Evolutionary conservation across 1,140 invertebrate species (phyloP).

Genomic region (Pissodes strobi): DNA sequence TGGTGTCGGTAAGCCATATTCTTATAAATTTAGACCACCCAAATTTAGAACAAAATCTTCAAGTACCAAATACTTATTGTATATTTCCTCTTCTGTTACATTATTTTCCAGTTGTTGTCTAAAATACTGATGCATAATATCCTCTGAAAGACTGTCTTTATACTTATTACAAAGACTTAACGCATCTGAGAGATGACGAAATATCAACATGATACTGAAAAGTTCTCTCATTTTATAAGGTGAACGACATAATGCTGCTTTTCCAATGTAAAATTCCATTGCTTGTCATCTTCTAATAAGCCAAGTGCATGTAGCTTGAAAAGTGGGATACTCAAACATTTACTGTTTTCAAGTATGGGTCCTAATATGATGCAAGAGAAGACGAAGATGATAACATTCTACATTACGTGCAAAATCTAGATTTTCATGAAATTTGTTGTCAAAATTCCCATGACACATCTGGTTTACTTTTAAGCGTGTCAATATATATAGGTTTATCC

Average conservation of each 20-base stretch:
- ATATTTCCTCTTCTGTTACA: not conserved
- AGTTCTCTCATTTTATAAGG: conserved; percentile 44
- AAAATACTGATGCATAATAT: not conserved
- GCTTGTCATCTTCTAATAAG: conserved; percentile 54
- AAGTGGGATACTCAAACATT: no score
- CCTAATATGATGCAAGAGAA: conserved; percentile 52
- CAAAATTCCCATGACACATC: no score
- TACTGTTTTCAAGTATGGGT: no score
- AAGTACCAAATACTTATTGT: not conserved
- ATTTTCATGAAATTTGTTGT: no score
- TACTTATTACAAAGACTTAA: not conserved
- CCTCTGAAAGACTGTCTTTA: not conserved
- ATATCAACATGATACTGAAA: conserved; percentile 40
- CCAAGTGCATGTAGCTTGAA: conserved; percentile 34
- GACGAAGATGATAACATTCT: no score
- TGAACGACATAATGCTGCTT: conserved; percentile 47
- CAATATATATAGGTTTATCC: no score
- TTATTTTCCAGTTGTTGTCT: no score
- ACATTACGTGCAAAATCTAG: no score
- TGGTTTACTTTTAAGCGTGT: no score
- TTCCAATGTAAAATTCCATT: conserved; percentile 51
- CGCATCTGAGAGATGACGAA: not conserved
- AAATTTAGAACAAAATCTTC: not conserved
- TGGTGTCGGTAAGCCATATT: not conserved
- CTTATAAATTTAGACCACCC: not conserved